Base-by-base conservation (phyloP, 1,140 invertebrate species). In the Anastatus disparis region DNA sequence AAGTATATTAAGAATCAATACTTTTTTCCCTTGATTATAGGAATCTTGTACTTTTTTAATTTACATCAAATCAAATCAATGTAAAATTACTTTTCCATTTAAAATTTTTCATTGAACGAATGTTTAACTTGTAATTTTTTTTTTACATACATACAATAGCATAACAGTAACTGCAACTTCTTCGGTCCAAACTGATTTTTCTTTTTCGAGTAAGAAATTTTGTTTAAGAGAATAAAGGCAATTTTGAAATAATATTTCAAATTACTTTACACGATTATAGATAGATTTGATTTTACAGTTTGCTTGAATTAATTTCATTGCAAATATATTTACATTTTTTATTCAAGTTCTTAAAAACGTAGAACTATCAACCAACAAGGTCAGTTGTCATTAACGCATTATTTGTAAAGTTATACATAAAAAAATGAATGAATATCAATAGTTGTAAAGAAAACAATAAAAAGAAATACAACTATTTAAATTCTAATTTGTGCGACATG, bases 241-340 rank as follows among this genome's bases (percentile, higher is more conserved):
- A 46, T 59, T 67, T 67, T 67, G 40, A 58, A 67, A 58, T 48
- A 27, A 35, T 2, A 26, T 50, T 56, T 59, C 65, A 48, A 68
- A 59, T 26, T 67, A 27, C 20, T 68, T 59, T 59, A 42, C 48
- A 69, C n/a, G 46, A 1, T 58, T 42, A 52, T 59, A 15, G 42
- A 61, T 46, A 46, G 24, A 50, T 56, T 56, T 38, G 26, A 67
- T 58, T 48, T 24, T 58, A 58, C 50, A 66, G 12, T n/a, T 46
- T 46, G 12, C 22, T 35, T 58, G 12, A 68, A 26, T 69, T 52
- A 38, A 59, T 38, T 59, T 46, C n/a, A 56, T 42, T 13, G 46
- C 29, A 61, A 69, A 52, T 52, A 61, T 69, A 69, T 69, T 69
- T 69, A 69, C 66, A 69, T 22, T n/a, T 38, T 26, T 20, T 52